Evolutionary conservation across 1,140 invertebrate genomes (phyloP).

Genomic region (Solenopsis fugax): DNA sequence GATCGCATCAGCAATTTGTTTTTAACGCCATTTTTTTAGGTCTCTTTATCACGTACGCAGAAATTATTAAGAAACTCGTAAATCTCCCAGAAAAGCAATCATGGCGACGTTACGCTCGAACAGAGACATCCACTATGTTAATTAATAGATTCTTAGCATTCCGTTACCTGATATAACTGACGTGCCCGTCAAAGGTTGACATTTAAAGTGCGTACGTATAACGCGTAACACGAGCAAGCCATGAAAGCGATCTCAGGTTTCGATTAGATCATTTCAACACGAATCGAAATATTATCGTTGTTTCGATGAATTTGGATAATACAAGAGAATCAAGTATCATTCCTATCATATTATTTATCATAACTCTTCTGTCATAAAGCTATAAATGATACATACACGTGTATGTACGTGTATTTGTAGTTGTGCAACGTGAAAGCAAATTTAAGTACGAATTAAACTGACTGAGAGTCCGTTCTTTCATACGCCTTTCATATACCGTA

Average conservation of each 20-base stretch:
- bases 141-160: slow-evolving; percentile 3
- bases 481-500: background rate
- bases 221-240: background rate
- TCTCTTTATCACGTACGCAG: background rate
- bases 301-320: background rate
- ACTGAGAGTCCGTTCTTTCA: background rate
- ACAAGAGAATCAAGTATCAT: background rate
- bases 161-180: background rate
- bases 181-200: background rate
- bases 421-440: background rate
- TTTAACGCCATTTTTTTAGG: background rate
- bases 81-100: slow-evolving; percentile 7
- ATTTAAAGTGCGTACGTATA: background rate
- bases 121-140: background rate
- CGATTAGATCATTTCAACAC: background rate
- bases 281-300: background rate
- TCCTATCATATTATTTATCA: background rate
- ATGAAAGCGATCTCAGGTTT: background rate
- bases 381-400: background rate
- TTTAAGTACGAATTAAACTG: slow-evolving; percentile 8
- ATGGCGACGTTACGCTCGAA: slow-evolving; percentile 27
- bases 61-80: slow-evolving; percentile 8
- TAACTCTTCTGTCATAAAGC: background rate
- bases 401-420: background rate
- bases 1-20: background rate